Conservation (phyloP, 2,888 invertebrate genomes). For the Sabellastarte sp. region DNA sequence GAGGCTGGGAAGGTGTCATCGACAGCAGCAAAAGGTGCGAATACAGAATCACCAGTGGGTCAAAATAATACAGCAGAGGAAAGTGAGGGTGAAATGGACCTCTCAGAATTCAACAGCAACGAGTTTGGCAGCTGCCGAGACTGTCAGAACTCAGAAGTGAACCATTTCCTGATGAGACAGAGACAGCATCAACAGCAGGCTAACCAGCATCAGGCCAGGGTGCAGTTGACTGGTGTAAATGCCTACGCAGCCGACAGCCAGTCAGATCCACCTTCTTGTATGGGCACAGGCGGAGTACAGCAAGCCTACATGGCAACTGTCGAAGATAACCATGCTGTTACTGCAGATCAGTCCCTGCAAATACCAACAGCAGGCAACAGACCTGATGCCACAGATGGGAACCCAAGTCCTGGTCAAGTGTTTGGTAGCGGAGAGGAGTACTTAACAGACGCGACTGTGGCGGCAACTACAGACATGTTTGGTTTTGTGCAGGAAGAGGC, state of each 20-base stretch:
- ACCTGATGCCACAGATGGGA: too few relatives aligned
- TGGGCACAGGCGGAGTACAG: not conserved
- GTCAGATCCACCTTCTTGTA: not conserved
- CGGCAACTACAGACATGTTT: slow-evolving; percentile 40
- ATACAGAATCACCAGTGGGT: slow-evolving; percentile 61
- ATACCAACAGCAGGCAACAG: too few relatives aligned
- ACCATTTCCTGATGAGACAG: slow-evolving; percentile 54
- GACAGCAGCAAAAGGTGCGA: slow-evolving; percentile 67
- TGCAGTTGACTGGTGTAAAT: too few relatives aligned
- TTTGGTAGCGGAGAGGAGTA: too few relatives aligned
- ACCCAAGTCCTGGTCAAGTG: too few relatives aligned
- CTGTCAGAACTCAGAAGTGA: slow-evolving; percentile 55
- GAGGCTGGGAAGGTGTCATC: not conserved
- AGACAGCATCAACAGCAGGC: slow-evolving; percentile 13
- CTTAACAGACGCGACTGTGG: too few relatives aligned
- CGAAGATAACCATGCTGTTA: too few relatives aligned
- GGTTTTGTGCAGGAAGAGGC: slow-evolving; percentile 56
- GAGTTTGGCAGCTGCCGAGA: slow-evolving; percentile 56
- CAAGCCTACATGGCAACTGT: too few relatives aligned
- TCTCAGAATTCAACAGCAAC: slow-evolving; percentile 62
- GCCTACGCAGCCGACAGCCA: not conserved
- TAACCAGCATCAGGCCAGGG: not conserved
- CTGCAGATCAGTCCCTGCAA: too few relatives aligned
- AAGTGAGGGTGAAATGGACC: slow-evolving; percentile 73
- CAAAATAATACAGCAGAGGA: not conserved